Base-by-base conservation (phyloP, 2,888 invertebrate genomes). In the Thera obeliscata region DNA sequence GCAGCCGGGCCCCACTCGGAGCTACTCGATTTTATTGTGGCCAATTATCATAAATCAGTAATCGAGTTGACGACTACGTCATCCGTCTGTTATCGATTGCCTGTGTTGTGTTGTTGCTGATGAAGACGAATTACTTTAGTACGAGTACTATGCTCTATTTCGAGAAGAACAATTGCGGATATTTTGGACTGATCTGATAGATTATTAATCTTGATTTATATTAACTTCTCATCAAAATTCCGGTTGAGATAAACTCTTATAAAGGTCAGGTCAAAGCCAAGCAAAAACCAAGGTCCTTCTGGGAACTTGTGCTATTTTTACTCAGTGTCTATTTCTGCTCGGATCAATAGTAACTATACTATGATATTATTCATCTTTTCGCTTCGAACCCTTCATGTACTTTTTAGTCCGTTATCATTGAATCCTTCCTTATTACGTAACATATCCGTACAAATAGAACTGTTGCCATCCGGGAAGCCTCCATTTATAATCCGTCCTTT, bases 31-130 rank as follows among this genome's bases (percentile, higher is more conserved):
- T 81, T 81, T 81, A 81, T 80, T 80, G 78, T 80, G 74, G 70
- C 70, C 81, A 81, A 79, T 82, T 82, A 81, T 81, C 78, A 81
- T 85, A 79, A 83, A 83, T 83, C 78, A 74, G 79, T 85, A 83
- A 81, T 82, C 78, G 80, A 77, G 76, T 78, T 77, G 74, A 77
- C 76, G 75, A 76, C 76, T 78, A 78, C 79, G 75, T 79, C 78
- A 80, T 79, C 67, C 68, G 76, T 74, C 76, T 72, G 75, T 57
- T 82, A 83, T 83, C 75, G 82, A 83, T 81, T 69, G 65, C 66
- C 64, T 66, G 61, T 56, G 61, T 63, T 61, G 64, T 52, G 61
- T 63, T 61, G 64, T 52, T 69, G 74, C 69, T 76, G 69, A 70
- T 69, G 66, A 65, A 70, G 71, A 75, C 64, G 59, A 55, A 75